phyloP scores from a whole-genome alignment of 1,140 invertebrate species.

The Muscidifurax raptorellus region DNA sequence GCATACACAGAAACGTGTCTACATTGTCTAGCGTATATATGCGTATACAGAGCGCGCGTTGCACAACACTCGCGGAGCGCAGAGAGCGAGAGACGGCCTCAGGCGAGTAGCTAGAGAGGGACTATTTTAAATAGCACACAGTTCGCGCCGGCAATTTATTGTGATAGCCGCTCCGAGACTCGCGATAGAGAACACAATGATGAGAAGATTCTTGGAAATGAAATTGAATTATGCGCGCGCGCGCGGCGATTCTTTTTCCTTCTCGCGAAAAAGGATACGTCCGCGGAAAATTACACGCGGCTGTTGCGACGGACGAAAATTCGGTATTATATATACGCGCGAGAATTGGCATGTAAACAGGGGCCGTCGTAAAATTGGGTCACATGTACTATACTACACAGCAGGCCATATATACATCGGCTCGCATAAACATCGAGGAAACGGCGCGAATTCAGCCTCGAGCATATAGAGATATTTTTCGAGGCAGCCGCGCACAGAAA shows the following conservation, averaged over 20 bases:
- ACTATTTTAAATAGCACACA: conserved; percentile 48
- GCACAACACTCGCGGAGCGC: conserved; percentile 62
- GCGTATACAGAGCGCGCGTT: conserved; percentile 60
- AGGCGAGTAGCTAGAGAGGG: conserved; percentile 60
- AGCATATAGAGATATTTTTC: background rate
- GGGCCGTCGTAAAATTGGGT: background rate
- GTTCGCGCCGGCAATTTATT: conserved; percentile 44
- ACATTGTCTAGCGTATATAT: conserved; percentile 57
- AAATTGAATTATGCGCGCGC: conserved; percentile 46
- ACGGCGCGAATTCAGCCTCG: too few relatives aligned
- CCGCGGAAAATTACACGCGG: background rate
- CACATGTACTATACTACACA: too few relatives aligned
- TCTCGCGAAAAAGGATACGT: background rate
- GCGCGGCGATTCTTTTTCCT: background rate
- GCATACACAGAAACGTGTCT: conserved; percentile 43
- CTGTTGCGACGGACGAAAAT: background rate
- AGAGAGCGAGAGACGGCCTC: conserved; percentile 64
- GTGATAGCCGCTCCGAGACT: conserved; percentile 40
- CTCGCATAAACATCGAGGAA: too few relatives aligned
- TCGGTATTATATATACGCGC: background rate
- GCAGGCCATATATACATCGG: too few relatives aligned
- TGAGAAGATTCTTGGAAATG: conserved; percentile 52
- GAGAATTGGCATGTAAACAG: background rate
- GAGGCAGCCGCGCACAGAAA: background rate
- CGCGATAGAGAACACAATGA: conserved; percentile 44